phyloP scores from a whole-genome alignment of 2,888 invertebrate genomes.

The Tipula unca region DNA sequence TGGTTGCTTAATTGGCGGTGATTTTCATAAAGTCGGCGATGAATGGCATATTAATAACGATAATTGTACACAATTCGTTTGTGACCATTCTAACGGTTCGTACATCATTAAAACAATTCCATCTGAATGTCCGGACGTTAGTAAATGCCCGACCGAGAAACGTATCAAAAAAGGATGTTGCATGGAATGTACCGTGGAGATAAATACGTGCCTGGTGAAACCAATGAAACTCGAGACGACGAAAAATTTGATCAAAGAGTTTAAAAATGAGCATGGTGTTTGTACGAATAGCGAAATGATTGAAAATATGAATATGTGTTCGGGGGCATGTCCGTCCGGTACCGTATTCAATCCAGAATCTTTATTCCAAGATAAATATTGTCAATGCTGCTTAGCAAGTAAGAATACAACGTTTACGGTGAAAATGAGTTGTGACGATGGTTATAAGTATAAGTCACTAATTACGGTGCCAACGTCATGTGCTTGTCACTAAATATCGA shows the following conservation, averaged over 20 bases:
- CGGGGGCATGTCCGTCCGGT: conserved; percentile 60
- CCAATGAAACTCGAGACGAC: conserved; percentile 47
- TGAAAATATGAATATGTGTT: conserved; percentile 57
- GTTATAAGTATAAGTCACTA: conserved; percentile 29
- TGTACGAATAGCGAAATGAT: conserved; percentile 57
- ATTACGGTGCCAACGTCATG: conserved; percentile 20
- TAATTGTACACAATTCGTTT: conserved; percentile 56
- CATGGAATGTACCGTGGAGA: conserved; percentile 47
- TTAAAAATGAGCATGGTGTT: conserved; percentile 45
- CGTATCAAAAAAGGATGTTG: conserved; percentile 61
- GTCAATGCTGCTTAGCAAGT: background rate
- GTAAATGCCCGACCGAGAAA: conserved; percentile 49
- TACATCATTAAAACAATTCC: conserved; percentile 47
- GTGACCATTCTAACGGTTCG: conserved; percentile 43
- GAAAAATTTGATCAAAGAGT: conserved; percentile 48
- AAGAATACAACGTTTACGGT: background rate
- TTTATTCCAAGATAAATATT: background rate
- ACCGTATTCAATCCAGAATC: conserved; percentile 49
- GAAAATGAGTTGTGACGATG: conserved; percentile 44
- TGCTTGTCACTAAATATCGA: background rate
- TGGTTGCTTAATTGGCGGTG: conserved; percentile 47
- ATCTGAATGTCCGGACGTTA: conserved; percentile 54
- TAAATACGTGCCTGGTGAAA: conserved; percentile 43
- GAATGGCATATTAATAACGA: conserved; percentile 51
- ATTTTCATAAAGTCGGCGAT: conserved; percentile 45